Evolutionary conservation across 30 jellyfish, hydroid and myxozoan species (phyloP).

Genomic region (Aurelia aurita): DNA sequence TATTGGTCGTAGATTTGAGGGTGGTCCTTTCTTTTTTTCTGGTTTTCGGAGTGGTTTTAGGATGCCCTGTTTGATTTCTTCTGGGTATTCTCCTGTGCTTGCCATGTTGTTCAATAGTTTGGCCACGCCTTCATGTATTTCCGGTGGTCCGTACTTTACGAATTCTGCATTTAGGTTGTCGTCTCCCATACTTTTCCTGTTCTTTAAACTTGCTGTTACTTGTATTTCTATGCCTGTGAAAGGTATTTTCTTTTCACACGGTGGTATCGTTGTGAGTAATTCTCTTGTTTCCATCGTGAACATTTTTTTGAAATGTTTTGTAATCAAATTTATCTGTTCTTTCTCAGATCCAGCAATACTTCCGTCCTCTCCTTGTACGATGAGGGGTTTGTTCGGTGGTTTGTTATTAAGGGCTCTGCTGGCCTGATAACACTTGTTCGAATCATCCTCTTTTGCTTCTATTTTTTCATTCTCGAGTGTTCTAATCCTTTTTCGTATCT

Average conservation of each 20-base stretch:
- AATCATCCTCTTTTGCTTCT: slow-evolving; percentile 38
- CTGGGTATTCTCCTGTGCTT: too few species aligned
- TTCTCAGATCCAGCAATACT: slow-evolving; percentile 36
- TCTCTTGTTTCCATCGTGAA: slow-evolving; percentile 48
- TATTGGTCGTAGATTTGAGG: slow-evolving; percentile 14
- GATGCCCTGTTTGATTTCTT: slow-evolving; percentile 9
- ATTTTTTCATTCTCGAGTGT: slow-evolving; percentile 29
- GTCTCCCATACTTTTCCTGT: slow-evolving; percentile 46
- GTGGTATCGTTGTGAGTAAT: slow-evolving; percentile 43
- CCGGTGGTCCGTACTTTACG: too few species aligned
- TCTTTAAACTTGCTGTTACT: slow-evolving; percentile 48
- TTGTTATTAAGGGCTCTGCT: slow-evolving; percentile 38
- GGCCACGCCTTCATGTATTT: too few species aligned
- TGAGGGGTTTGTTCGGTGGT: slow-evolving; percentile 47
- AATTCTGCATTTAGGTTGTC: too few species aligned
- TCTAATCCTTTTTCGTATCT: slow-evolving; percentile 36
- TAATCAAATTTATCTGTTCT: slow-evolving; percentile 24
- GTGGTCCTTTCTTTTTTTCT: slow-evolving; percentile 1
- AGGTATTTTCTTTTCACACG: slow-evolving; percentile 44
- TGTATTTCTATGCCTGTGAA: not conserved
- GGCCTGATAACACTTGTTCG: slow-evolving; percentile 61
- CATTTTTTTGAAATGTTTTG: slow-evolving; percentile 40
- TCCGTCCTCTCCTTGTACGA: slow-evolving; percentile 30
- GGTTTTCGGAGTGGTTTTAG: slow-evolving; percentile 8
- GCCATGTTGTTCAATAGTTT: too few species aligned